Conservation (phyloP, 1,140 invertebrate genomes). For the Drosophila sp. region DNA sequence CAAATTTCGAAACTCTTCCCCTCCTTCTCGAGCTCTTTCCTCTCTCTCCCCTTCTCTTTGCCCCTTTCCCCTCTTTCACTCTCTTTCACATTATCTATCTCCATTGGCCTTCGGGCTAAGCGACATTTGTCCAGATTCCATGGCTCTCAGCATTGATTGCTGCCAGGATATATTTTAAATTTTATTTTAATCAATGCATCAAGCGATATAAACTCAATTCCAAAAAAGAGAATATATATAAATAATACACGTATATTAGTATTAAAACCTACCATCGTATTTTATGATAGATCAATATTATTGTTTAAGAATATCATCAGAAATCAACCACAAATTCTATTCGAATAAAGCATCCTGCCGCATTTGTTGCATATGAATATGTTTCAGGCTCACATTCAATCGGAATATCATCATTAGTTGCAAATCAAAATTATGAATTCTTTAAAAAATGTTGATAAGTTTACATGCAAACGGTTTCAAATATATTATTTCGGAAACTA, state of each 20-base stretch:
- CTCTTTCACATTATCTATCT: neutral
- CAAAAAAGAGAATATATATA: no score
- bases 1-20: conserved; percentile 5
- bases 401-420: neutral
- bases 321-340: conserved; percentile 21
- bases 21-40: conserved; percentile 11
- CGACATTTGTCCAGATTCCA: conserved; percentile 15
- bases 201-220: conserved; percentile 1
- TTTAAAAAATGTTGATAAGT: no score
- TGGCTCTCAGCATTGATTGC: conserved; percentile 9
- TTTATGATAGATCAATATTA: neutral
- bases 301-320: neutral
- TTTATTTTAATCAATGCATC: conserved; percentile 48
- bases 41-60: neutral
- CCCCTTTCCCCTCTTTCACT: no score
- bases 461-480: no score
- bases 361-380: neutral
- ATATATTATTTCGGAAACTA: no score
- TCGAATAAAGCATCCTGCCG: neutral
- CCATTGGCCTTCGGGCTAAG: neutral
- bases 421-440: neutral
- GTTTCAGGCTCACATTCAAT: neutral
- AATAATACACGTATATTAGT: no score
- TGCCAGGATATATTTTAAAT: conserved; percentile 35
- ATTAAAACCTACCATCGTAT: no score